A percentile compares a stretch with the other conserved stretches of the same genome.
Evolutionary conservation across 2,113 vertebrate species (phyloP).

Genomic region (Montifringilla adamsi): DNA sequence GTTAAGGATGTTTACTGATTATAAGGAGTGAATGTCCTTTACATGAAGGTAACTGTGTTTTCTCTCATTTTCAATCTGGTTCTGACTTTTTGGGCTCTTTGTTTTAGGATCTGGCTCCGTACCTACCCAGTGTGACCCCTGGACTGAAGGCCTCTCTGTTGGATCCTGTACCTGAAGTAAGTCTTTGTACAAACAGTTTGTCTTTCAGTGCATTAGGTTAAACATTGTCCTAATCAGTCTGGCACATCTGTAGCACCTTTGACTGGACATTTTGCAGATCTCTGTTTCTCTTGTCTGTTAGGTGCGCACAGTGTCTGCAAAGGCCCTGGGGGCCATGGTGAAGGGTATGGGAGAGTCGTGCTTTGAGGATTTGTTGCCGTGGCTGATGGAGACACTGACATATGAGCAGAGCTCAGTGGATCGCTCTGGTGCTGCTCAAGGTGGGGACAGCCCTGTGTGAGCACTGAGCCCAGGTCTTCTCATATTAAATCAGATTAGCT

Average conservation of each 20-base stretch:
- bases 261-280: neutral
- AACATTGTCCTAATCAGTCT: neutral
- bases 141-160: slow-evolving; percentile 92
- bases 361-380: slow-evolving; percentile 94
- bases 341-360: slow-evolving; percentile 97
- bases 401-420: slow-evolving; percentile 98
- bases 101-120: slow-evolving; percentile 92
- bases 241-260: neutral
- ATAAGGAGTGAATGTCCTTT: neutral
- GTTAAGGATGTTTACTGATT: neutral
- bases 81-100: neutral
- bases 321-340: slow-evolving; percentile 97
- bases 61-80: neutral
- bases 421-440: slow-evolving; percentile 96
- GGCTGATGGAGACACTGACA: slow-evolving; percentile 97
- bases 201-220: neutral
- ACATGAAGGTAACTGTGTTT: neutral
- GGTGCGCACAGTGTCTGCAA: slow-evolving; percentile 96
- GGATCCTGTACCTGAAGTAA: slow-evolving; percentile 96
- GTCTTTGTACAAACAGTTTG: neutral
- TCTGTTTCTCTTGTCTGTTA: slow-evolving; percentile 27
- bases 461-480: neutral
- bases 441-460: slow-evolving; percentile 57
- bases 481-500: neutral
- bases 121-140: slow-evolving; percentile 94